Percentiles rank a stretch among this genome's conserved stretches.
These are phyloP conservation scores for Eledona agricola DNA, from an alignment of 2,888 invertebrate species.

Conservation along the genomic window DNA sequence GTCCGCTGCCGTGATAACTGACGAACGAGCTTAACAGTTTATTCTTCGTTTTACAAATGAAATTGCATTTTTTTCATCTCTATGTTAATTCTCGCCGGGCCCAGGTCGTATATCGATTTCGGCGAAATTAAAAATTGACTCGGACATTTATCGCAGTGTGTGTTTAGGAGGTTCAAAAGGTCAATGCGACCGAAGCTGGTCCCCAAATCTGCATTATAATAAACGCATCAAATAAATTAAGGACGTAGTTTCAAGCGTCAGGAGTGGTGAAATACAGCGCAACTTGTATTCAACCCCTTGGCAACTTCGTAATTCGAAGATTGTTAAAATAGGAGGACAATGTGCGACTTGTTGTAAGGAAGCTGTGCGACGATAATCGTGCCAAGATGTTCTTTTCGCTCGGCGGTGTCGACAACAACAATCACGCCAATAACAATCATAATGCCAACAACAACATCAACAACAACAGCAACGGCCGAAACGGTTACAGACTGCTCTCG, in stretches of 20 bases:
- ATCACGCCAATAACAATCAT: conserved; percentile 49
- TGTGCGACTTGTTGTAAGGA: conserved; percentile 6
- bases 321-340: conserved; percentile 6
- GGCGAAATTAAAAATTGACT: conserved; percentile 1
- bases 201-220: conserved; percentile 2
- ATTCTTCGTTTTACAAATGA: too few species aligned
- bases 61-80: conserved; percentile 29
- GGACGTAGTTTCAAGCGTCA: conserved; percentile 4
- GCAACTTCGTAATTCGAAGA: conserved; percentile 7
- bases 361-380: conserved; percentile 7
- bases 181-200: conserved; percentile 1
- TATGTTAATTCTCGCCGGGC: conserved; percentile 23
- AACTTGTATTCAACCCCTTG: not conserved
- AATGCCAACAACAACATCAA: conserved; percentile 51
- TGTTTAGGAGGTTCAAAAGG: not conserved
- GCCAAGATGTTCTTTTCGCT: conserved; percentile 51
- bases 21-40: too few species aligned
- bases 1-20: too few species aligned
- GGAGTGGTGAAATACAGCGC: conserved; percentile 1
- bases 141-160: not conserved
- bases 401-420: conserved; percentile 51
- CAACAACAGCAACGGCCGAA: conserved; percentile 62
- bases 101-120: conserved; percentile 7
- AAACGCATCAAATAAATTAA: conserved; percentile 4
- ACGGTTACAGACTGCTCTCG: conserved; percentile 67